Evolutionary conservation across 2,797 vertebrate species (phyloP).

Genomic region (Urosaurus nigricauda): DNA sequence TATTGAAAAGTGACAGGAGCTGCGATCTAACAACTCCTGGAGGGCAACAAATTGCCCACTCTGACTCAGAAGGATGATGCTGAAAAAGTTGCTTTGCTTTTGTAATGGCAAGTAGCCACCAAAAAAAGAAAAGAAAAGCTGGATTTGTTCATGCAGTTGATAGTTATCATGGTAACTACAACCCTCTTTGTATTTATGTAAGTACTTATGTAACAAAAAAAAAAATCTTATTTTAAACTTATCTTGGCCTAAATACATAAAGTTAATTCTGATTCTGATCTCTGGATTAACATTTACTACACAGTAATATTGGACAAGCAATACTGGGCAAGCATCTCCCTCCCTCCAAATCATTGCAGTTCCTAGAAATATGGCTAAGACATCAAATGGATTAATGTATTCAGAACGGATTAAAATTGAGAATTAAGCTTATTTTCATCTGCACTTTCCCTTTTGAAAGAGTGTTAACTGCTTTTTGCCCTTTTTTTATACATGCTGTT

Average conservation of each 20-base stretch:
- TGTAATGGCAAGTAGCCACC: background rate
- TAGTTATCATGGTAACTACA: background rate
- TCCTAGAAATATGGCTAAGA: background rate
- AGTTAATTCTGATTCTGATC: constrained; percentile 1
- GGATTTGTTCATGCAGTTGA: background rate
- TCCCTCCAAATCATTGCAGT: background rate
- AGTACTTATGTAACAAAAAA: background rate
- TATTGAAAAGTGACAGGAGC: background rate
- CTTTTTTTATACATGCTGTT: background rate
- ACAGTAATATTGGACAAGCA: background rate
- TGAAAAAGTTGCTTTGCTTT: background rate
- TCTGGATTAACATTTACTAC: background rate
- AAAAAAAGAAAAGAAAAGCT: background rate
- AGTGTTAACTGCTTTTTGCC: background rate
- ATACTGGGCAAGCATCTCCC: background rate
- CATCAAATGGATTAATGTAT: background rate
- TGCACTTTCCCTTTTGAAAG: background rate
- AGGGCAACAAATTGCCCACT: too few relatives aligned
- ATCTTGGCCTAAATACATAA: background rate
- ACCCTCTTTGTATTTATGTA: background rate
- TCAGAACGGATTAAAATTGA: background rate
- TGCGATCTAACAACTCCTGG: background rate
- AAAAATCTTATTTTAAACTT: background rate
- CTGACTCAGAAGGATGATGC: background rate
- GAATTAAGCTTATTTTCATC: background rate